phyloP scores from a whole-genome alignment of 1,140 invertebrate species.

The Armadillidium nasatum region DNA sequence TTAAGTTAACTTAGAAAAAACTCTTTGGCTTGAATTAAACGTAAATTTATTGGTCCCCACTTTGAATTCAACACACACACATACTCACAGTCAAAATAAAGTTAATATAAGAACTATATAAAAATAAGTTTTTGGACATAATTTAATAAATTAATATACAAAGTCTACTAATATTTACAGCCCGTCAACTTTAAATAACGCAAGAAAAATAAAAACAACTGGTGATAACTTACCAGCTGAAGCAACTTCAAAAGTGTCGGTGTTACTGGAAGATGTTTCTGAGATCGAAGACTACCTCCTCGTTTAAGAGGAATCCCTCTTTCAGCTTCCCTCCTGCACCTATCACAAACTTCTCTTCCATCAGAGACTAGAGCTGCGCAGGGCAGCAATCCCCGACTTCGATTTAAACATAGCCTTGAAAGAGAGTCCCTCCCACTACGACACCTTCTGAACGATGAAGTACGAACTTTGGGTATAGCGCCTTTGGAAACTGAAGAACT shows the following conservation, averaged over 20 bases:
- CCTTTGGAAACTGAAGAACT: constrained; percentile 22
- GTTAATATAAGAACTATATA: too few relatives aligned
- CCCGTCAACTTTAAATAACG: too few relatives aligned
- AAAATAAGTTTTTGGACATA: too few relatives aligned
- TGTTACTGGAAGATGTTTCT: constrained; percentile 38
- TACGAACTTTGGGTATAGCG: constrained; percentile 27
- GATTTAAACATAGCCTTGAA: constrained; percentile 4
- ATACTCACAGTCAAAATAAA: too few relatives aligned
- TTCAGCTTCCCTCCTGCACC: constrained; percentile 36
- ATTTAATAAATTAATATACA: too few relatives aligned
- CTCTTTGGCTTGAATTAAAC: too few relatives aligned
- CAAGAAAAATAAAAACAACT: too few relatives aligned
- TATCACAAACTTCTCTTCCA: constrained; percentile 34
- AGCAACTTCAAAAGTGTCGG: constrained; percentile 36
- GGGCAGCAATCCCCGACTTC: neutral
- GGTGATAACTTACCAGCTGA: constrained; percentile 35
- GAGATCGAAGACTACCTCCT: constrained; percentile 30
- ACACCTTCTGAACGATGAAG: neutral
- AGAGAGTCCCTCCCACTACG: neutral
- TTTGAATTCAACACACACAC: too few relatives aligned
- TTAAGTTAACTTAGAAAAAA: too few relatives aligned
- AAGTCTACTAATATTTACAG: too few relatives aligned
- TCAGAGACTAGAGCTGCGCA: constrained; percentile 20
- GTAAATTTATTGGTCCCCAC: too few relatives aligned
- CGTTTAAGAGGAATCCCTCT: constrained; percentile 24